Evolutionary conservation across 2,797 vertebrate genomes (phyloP).

Genomic region (Limosa lapponica): DNA sequence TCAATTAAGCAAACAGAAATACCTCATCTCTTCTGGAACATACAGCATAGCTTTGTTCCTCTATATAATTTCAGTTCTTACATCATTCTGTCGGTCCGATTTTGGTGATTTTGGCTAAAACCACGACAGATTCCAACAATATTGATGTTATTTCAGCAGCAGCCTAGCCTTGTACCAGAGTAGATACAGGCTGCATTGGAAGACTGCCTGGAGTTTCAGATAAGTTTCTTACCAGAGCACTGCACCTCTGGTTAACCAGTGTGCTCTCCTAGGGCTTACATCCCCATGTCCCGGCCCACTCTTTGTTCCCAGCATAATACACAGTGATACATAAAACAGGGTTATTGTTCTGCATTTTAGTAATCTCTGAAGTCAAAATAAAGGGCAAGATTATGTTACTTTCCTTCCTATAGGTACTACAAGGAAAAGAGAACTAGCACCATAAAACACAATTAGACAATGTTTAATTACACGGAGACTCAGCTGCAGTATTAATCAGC

Average conservation of each 20-base stretch:
- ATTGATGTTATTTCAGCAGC: background rate
- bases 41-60: background rate
- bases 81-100: background rate
- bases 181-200: too few relatives aligned
- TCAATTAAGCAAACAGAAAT: background rate
- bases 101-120: too few relatives aligned
- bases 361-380: background rate
- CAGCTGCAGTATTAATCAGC: background rate
- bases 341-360: background rate
- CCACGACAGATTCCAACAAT: background rate
- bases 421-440: background rate
- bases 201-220: too few relatives aligned
- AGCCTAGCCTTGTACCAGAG: too few relatives aligned
- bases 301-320: background rate
- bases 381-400: background rate
- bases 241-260: too few relatives aligned
- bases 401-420: background rate
- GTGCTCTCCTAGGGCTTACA: too few relatives aligned
- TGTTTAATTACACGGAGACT: background rate
- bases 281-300: too few relatives aligned
- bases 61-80: background rate
- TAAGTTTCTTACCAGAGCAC: too few relatives aligned
- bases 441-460: background rate
- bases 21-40: background rate
- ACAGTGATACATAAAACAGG: background rate